A percentile compares a stretch with the other conserved stretches of the same genome.
Evolutionary conservation across 1,140 invertebrate species (phyloP).

Genomic region (Diploscapter pachys): DNA sequence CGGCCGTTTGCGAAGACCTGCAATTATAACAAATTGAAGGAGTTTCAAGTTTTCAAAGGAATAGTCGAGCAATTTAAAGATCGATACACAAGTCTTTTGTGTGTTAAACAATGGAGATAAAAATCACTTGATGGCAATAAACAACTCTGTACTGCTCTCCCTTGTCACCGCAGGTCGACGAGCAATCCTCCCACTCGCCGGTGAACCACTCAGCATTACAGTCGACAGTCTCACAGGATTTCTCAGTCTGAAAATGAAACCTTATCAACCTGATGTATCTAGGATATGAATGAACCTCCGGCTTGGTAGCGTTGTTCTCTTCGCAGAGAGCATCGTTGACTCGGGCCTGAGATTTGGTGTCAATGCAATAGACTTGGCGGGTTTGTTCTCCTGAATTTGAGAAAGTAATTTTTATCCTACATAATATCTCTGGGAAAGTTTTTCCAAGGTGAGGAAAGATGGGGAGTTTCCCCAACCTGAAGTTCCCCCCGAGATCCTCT

Average conservation of each 20-base stretch:
- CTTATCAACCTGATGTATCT: background rate
- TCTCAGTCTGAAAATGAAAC: conserved; percentile 17
- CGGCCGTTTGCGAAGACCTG: conserved; percentile 68
- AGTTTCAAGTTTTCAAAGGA: too few species aligned
- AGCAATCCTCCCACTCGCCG: conserved; percentile 78
- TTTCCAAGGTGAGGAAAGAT: background rate
- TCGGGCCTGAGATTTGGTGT: conserved; percentile 65
- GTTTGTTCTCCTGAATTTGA: conserved; percentile 68
- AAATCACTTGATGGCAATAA: conserved; percentile 67
- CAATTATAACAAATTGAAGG: background rate
- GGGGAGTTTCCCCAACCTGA: background rate
- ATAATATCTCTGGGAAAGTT: conserved; percentile 9
- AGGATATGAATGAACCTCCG: conserved; percentile 58
- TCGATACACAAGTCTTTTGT: too few species aligned
- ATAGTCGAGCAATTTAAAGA: too few species aligned
- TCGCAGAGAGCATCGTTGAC: conserved; percentile 78
- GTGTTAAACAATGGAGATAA: too few species aligned
- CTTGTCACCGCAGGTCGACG: conserved; percentile 70
- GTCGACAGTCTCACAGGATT: conserved; percentile 72
- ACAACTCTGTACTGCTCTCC: conserved; percentile 66
- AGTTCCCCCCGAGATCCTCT: too few species aligned
- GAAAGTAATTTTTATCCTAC: background rate
- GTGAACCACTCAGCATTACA: conserved; percentile 79
- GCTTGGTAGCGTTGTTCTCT: conserved; percentile 60
- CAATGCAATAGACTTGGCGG: conserved; percentile 65